These are phyloP conservation scores for Chaetoderma sp. DNA, from an alignment of 2,888 invertebrate species.

Conservation along the genomic window DNA sequence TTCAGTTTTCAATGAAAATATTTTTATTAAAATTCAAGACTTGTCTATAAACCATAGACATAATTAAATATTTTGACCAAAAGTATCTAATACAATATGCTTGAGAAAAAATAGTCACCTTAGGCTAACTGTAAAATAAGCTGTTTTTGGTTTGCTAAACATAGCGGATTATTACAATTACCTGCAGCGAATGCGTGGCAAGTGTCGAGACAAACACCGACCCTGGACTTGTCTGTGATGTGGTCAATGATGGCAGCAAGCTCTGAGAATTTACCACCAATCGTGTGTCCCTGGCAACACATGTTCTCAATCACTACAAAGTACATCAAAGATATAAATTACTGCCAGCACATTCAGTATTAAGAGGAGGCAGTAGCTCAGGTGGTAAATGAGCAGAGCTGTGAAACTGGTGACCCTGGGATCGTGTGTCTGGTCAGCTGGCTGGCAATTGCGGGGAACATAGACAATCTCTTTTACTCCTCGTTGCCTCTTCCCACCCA, in stretches of 20 bases:
- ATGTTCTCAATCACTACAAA: slow-evolving; percentile 69
- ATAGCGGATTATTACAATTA: too few relatives aligned
- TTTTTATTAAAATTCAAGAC: background rate
- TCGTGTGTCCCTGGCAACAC: slow-evolving; percentile 67
- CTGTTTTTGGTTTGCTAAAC: background rate
- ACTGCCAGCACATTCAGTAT: background rate
- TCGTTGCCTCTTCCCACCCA: too few relatives aligned
- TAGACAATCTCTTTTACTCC: too few relatives aligned
- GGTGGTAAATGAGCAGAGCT: too few relatives aligned
- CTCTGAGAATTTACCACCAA: slow-evolving; percentile 70
- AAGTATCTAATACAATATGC: background rate
- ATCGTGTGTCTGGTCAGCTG: too few relatives aligned
- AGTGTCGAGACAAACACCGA: slow-evolving; percentile 71
- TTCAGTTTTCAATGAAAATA: background rate
- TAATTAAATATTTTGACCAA: too few relatives aligned
- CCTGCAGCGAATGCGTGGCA: slow-evolving; percentile 71
- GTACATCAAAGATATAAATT: background rate
- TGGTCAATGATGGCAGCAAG: slow-evolving; percentile 63
- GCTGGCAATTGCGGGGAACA: too few relatives aligned
- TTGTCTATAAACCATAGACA: background rate
- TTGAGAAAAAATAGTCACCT: background rate
- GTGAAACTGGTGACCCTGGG: too few relatives aligned
- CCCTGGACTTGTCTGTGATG: slow-evolving; percentile 65
- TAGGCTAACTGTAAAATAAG: background rate
- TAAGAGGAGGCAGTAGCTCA: background rate